Percentiles rank a stretch among this genome's conserved stretches.
Evolutionary conservation across 2,797 vertebrate genomes (phyloP).

Genomic region (Anomalospiza imberbis): DNA sequence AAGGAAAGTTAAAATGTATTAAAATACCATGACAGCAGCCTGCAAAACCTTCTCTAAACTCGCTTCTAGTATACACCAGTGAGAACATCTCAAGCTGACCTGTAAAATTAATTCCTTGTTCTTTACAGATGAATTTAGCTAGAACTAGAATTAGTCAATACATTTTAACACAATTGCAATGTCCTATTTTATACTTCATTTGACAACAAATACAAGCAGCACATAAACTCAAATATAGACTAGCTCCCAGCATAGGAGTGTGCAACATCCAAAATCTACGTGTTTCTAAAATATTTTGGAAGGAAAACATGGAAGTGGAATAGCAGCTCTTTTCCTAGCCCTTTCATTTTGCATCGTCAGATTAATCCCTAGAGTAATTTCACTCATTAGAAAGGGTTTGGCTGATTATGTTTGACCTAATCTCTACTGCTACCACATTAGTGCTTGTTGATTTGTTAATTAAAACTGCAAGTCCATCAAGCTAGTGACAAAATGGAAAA

Average conservation of each 20-base stretch:
- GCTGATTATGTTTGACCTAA: not conserved
- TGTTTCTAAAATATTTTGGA: not conserved
- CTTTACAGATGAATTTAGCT: not conserved
- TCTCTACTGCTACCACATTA: not conserved
- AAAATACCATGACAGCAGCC: not conserved
- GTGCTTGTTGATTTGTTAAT: slow-evolving; percentile 39
- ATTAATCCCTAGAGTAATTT: slow-evolving; percentile 13
- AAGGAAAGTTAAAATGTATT: not conserved
- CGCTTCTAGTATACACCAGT: not conserved
- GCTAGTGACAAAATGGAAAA: not conserved
- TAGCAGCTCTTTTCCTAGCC: not conserved
- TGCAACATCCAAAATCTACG: not conserved
- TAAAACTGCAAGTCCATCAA: slow-evolving; percentile 60
- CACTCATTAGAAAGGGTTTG: not conserved
- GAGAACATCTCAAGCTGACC: not conserved
- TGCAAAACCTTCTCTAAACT: not conserved
- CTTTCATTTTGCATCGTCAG: not conserved
- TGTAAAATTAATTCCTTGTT: not conserved
- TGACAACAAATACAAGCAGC: not conserved
- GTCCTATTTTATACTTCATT: not conserved
- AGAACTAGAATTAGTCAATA: not conserved
- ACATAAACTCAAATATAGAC: slow-evolving; percentile 20
- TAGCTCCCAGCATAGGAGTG: not conserved
- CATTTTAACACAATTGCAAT: not conserved
- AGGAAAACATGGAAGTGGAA: not conserved